Evolutionary conservation across 2,888 invertebrate species (phyloP).

Genomic region (Harpalus rubripes): DNA sequence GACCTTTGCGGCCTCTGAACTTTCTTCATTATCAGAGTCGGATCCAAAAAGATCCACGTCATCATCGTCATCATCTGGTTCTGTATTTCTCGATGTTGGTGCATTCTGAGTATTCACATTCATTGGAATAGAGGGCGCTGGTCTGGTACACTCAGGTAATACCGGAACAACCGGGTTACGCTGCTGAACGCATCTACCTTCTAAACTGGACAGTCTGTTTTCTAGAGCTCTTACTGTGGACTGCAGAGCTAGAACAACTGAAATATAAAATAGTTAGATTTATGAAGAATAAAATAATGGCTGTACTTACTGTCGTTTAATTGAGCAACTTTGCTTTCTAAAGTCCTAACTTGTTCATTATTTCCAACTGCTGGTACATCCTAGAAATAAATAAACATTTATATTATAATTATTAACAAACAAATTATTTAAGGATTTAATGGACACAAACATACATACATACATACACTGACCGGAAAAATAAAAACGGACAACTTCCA

Average conservation of each 20-base stretch:
- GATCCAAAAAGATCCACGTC: conserved; percentile 91
- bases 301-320: conserved; percentile 73
- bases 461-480: no score
- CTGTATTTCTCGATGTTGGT: conserved; percentile 67
- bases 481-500: no score
- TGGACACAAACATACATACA: no score
- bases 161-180: no score
- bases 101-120: conserved; percentile 67
- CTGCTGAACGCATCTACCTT: conserved; percentile 74
- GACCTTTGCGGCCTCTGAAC: conserved; percentile 86
- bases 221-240: conserved; percentile 70
- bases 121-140: conserved; percentile 71
- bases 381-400: conserved; percentile 44
- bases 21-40: conserved; percentile 89
- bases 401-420: neutral
- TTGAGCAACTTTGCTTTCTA: conserved; percentile 74
- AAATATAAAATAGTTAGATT: conserved; percentile 63
- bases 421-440: no score
- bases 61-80: conserved; percentile 81
- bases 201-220: conserved; percentile 71
- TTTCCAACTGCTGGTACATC: conserved; percentile 42
- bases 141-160: conserved; percentile 69
- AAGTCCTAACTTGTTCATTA: conserved; percentile 71
- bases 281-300: neutral
- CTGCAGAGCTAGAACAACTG: conserved; percentile 71